Evolutionary conservation across 2,888 invertebrate genomes (phyloP).

Genomic region (Corbicula japonica): DNA sequence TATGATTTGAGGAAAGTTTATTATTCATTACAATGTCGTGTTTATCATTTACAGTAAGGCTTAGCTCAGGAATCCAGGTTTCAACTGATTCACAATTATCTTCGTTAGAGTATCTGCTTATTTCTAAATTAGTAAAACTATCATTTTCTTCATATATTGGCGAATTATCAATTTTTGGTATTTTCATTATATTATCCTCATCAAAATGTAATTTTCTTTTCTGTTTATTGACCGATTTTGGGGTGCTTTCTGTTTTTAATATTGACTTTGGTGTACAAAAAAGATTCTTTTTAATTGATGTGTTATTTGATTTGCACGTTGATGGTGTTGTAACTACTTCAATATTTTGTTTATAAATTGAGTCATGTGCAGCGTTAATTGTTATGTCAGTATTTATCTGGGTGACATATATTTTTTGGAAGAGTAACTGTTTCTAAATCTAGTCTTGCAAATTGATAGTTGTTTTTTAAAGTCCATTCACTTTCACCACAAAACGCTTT

Average conservation of each 20-base stretch:
- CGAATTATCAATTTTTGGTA: background rate
- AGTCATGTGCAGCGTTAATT: background rate
- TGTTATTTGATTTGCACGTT: background rate
- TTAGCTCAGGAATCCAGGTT: conserved; percentile 4
- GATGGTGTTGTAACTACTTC: background rate
- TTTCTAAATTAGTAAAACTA: background rate
- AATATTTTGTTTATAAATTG: background rate
- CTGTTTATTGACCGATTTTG: background rate
- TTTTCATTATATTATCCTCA: background rate
- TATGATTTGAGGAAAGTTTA: conserved; percentile 25
- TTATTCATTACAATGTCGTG: background rate
- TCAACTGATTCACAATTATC: background rate
- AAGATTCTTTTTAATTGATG: background rate
- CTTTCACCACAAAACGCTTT: conserved; percentile 31
- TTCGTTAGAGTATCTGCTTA: background rate
- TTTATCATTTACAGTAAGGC: background rate
- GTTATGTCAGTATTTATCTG: conserved; percentile 16
- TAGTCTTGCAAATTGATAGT: conserved; percentile 4
- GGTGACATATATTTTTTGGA: conserved; percentile 19
- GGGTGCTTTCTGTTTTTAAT: background rate
- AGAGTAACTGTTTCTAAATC: conserved; percentile 3
- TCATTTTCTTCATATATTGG: background rate
- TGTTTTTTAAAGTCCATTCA: conserved; percentile 21
- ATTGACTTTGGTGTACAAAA: background rate
- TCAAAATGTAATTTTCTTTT: conserved; percentile 5